phyloP scores from a whole-genome alignment of 2,888 invertebrate genomes.

The Sylvicola cinctus region DNA sequence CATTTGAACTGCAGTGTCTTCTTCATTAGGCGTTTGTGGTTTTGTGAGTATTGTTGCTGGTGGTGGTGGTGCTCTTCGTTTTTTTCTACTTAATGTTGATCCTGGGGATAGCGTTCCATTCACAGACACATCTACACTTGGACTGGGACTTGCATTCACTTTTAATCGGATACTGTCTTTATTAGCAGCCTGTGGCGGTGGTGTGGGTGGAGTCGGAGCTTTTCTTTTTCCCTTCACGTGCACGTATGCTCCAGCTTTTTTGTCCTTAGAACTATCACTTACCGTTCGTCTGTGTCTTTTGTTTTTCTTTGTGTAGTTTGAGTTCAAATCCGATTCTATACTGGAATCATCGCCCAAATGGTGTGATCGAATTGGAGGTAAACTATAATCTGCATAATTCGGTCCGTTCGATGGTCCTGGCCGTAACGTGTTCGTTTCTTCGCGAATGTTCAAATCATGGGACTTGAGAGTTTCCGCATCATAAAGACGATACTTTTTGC shows the following conservation, averaged over 20 bases:
- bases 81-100: slow-evolving; percentile 18
- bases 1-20: not conserved
- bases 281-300: slow-evolving; percentile 31
- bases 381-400: not conserved
- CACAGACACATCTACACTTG: slow-evolving; percentile 7
- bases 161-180: not conserved
- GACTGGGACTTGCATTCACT: not conserved
- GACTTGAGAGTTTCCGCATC: slow-evolving; percentile 4
- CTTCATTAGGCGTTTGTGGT: slow-evolving; percentile 6
- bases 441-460: not conserved
- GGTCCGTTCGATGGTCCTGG: not conserved
- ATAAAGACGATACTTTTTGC: slow-evolving; percentile 41
- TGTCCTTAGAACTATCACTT: slow-evolving; percentile 38
- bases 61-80: slow-evolving; percentile 35
- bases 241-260: slow-evolving; percentile 30
- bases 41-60: slow-evolving; percentile 17
- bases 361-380: slow-evolving; percentile 15
- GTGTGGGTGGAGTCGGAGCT: slow-evolving; percentile 47
- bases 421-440: too few species aligned
- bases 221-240: slow-evolving; percentile 58
- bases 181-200: slow-evolving; percentile 8
- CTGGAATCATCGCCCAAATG: slow-evolving; percentile 1
- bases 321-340: slow-evolving; percentile 1
- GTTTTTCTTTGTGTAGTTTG: not conserved
- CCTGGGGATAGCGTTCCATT: slow-evolving; percentile 6